phyloP scores from a whole-genome alignment of 2,797 vertebrate species.

The Pristis pectinata region DNA sequence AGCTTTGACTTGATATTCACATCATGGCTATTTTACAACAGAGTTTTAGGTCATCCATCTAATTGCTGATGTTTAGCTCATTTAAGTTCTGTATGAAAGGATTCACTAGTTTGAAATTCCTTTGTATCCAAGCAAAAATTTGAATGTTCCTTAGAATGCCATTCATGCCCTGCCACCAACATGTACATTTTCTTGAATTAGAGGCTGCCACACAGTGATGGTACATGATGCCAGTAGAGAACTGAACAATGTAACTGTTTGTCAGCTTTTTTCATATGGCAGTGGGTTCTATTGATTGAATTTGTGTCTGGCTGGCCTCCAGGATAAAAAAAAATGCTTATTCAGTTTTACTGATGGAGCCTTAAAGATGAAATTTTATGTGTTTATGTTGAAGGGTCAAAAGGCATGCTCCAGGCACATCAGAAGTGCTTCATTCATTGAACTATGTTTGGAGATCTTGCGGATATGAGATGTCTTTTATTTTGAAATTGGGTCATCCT shows the following conservation, averaged over 20 bases:
- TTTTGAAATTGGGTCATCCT: neutral
- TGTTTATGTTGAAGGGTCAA: neutral
- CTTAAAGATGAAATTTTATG: neutral
- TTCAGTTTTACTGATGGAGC: neutral
- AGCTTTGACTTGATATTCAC: neutral
- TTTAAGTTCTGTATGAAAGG: neutral
- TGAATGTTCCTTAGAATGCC: conserved; percentile 2
- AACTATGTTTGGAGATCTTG: neutral
- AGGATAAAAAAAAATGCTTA: neutral
- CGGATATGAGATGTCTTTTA: neutral
- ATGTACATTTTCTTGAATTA: neutral
- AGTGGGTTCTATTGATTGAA: neutral
- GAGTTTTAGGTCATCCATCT: neutral
- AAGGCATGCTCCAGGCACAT: neutral
- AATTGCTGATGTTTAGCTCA: neutral
- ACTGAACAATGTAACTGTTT: neutral
- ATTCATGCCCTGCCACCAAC: neutral
- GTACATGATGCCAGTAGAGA: neutral
- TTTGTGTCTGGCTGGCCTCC: neutral
- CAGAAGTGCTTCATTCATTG: neutral
- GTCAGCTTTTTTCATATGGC: neutral
- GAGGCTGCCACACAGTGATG: neutral
- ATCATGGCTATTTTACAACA: neutral
- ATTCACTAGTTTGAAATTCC: neutral
- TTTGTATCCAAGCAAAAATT: neutral